These are phyloP conservation scores for Sebastes vulpes DNA, from an alignment of 2,797 vertebrate species.

Conservation along the genomic window DNA sequence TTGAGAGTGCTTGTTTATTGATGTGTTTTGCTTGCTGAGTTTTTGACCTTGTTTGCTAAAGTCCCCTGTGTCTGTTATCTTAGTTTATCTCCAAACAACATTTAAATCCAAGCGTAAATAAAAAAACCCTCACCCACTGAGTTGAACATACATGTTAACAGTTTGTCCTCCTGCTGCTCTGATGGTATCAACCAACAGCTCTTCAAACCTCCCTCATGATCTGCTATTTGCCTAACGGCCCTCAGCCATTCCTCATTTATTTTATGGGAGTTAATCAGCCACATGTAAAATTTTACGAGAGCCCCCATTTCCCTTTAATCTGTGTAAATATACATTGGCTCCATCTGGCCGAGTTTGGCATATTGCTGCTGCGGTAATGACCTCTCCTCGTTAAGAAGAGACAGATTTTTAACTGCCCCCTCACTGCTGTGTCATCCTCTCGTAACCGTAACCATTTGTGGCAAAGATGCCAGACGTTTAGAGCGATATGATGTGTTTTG, in stretches of 20 bases:
- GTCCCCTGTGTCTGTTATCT: background rate
- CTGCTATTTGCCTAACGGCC: constrained; percentile 72
- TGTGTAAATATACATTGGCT: constrained; percentile 65
- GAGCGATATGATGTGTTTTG: background rate
- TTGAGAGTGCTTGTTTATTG: background rate
- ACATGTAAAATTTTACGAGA: constrained; percentile 52
- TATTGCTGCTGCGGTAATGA: constrained; percentile 58
- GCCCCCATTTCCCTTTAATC: constrained; percentile 42
- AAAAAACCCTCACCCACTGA: background rate
- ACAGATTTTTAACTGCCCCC: constrained; percentile 23
- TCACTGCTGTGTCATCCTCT: constrained; percentile 20
- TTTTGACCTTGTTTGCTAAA: background rate
- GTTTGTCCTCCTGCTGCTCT: constrained; percentile 4
- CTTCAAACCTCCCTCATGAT: constrained; percentile 40
- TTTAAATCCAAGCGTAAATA: constrained; percentile 19
- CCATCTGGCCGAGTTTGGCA: constrained; percentile 53
- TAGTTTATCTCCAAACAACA: background rate
- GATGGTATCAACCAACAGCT: constrained; percentile 12
- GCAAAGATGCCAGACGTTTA: constrained; percentile 1
- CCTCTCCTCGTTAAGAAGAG: constrained; percentile 34
- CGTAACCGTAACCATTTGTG: constrained; percentile 21
- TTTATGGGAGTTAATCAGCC: constrained; percentile 69
- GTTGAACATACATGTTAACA: background rate
- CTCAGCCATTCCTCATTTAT: constrained; percentile 56
- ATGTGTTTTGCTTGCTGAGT: background rate